phyloP scores from a whole-genome alignment of 2,888 invertebrate genomes.

The Mellilla xanthometata region DNA sequence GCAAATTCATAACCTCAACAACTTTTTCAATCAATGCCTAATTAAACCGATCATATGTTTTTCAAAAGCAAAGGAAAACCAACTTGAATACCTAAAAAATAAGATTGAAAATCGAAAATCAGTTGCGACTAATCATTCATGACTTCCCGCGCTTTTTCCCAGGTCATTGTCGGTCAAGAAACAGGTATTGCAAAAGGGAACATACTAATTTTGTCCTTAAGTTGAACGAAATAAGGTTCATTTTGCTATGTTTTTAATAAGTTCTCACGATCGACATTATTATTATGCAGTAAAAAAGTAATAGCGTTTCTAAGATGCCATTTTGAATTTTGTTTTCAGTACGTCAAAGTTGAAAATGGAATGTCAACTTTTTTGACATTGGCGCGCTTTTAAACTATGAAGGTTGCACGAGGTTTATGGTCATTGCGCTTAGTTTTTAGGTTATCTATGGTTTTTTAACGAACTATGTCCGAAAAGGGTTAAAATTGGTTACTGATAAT shows the following conservation, averaged over 20 bases:
- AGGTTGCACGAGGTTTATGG: slow-evolving; percentile 32
- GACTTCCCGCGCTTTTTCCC: slow-evolving; percentile 65
- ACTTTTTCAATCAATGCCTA: slow-evolving; percentile 21
- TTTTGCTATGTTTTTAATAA: slow-evolving; percentile 24
- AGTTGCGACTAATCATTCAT: slow-evolving; percentile 35
- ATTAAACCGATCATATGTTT: slow-evolving; percentile 28
- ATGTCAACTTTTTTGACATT: slow-evolving; percentile 24
- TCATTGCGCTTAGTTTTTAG: slow-evolving; percentile 26
- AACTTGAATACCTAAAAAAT: neutral
- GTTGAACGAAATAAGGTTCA: rapidly evolving
- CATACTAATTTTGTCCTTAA: slow-evolving; percentile 32
- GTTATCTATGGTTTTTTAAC: slow-evolving; percentile 13
- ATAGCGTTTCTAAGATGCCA: slow-evolving; percentile 7
- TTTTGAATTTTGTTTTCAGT: slow-evolving; percentile 7
- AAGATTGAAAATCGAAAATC: slow-evolving; percentile 16
- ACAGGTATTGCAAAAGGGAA: slow-evolving; percentile 53
- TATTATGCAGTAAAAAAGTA: slow-evolving; percentile 39
- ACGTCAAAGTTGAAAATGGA: slow-evolving; percentile 16
- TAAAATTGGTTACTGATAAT: neutral
- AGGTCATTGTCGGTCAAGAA: slow-evolving; percentile 72
- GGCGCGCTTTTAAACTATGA: slow-evolving; percentile 29
- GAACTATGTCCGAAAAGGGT: neutral
- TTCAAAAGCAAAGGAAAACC: slow-evolving; percentile 5
- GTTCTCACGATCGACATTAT: slow-evolving; percentile 55
- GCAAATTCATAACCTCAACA: slow-evolving; percentile 20